Evolutionary conservation across 2,797 vertebrate species (phyloP).

Genomic region (Hippopotamyrus pictus): DNA sequence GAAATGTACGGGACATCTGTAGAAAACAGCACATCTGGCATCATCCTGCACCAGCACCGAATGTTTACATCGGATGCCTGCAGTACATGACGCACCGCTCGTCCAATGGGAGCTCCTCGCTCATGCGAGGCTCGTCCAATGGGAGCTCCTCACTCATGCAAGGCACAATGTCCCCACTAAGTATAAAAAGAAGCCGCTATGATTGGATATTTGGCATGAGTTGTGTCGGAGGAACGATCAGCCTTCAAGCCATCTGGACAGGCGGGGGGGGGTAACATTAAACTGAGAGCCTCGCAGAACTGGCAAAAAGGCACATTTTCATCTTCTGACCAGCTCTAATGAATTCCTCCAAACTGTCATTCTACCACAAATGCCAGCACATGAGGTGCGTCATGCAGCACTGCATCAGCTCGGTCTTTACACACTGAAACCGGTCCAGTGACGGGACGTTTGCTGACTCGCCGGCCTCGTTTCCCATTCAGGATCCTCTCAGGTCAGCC

Average conservation of each 20-base stretch:
- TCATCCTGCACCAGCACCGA: neutral
- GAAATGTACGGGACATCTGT: neutral
- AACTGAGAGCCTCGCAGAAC: neutral
- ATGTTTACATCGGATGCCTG: neutral
- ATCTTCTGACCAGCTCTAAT: neutral
- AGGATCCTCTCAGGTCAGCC: conserved; percentile 42
- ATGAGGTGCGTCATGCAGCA: neutral
- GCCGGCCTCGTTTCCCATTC: neutral
- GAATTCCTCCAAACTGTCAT: neutral
- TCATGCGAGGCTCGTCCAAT: neutral
- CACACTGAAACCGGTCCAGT: neutral
- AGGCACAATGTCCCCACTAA: neutral
- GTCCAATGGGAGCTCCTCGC: neutral
- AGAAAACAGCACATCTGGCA: neutral
- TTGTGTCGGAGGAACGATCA: neutral
- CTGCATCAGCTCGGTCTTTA: neutral
- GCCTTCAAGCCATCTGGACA: neutral
- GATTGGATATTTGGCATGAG: neutral
- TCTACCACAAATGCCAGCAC: neutral
- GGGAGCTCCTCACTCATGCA: neutral
- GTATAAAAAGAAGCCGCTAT: neutral
- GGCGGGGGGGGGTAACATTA: neutral
- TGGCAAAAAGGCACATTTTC: neutral
- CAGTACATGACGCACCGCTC: neutral
- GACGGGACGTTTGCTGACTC: conserved; percentile 27